Base-by-base conservation (phyloP, 2,113 vertebrate genomes). In the Pangasianodon hypophthalmus region DNA sequence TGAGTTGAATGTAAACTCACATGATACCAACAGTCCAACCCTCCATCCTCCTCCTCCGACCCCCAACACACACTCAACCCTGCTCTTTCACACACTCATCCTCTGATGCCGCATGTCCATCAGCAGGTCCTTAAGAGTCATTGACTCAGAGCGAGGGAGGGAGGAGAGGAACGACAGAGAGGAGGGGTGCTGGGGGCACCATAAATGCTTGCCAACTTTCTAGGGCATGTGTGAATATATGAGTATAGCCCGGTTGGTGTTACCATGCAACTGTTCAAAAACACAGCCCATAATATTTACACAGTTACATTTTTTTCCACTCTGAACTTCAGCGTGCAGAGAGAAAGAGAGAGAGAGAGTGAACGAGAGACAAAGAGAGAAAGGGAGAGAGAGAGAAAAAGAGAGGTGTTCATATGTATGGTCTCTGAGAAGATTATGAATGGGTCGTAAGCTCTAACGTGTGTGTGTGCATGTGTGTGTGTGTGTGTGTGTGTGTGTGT, bases 251-350 rank as follows among this genome's bases (percentile, higher is more conserved):
- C 88, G 92, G 75, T 93, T 90, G 88, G 83, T 90, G 96, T 96
- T 95, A 95, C 96, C 95, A 95, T 29, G 96, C 95, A 94, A 96
- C 95, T 94, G 94, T 90, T 87, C 50, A 93, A 88, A 92, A 94
- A 94, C 93, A 95, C 94, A 93, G 93, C 93, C 90, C 94, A 96
- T 96, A 96, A 96, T 96, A 96, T 96, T 96, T 96, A 95, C 94
- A 94, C 94, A 95, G 94, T 90, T 92, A 91, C 91, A 93, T 92
- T 94, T 94, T 95, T 95, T 96, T 96, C 95, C 95, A 88, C 94
- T 44, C 90, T 87, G 90, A 92, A 92, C 92, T 95, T 94, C 94
- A 93, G 92, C 86, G 91, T 86, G 69, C 37, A 62, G 83, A 85
- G 88, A 81, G 85, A 62, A 52, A 83, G 50, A 73, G 84, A 83